Conservation (phyloP, 2,888 invertebrate genomes). For the Portevinia maculata region DNA sequence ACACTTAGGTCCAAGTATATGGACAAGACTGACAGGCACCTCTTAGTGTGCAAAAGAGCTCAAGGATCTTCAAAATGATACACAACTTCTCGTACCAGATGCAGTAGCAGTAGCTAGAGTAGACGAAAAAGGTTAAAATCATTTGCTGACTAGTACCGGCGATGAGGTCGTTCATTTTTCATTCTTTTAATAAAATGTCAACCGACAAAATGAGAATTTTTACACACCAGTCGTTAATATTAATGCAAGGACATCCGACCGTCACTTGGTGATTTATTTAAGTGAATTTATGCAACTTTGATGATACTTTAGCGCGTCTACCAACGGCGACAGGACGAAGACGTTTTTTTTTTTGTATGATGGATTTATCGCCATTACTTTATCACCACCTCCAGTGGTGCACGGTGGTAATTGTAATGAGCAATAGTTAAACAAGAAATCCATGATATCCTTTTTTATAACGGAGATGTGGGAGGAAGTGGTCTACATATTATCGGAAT, state of each 20-base stretch:
- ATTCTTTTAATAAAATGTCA: conserved; percentile 70
- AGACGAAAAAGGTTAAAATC: conserved; percentile 31
- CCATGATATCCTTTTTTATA: background rate
- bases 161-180: conserved; percentile 59
- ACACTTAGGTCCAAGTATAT: too few relatives aligned
- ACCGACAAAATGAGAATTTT: conserved; percentile 60
- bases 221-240: conserved; percentile 64
- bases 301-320: conserved; percentile 37
- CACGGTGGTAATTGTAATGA: conserved; percentile 55
- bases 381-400: background rate
- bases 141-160: conserved; percentile 30
- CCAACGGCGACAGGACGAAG: conserved; percentile 24
- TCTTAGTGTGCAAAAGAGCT: background rate
- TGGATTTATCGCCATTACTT: conserved; percentile 42
- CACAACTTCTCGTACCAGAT: background rate
- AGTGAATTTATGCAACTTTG: conserved; percentile 64
- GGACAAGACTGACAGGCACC: conserved; percentile 15
- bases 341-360: conserved; percentile 1
- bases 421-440: conserved; percentile 32
- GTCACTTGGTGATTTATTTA: conserved; percentile 63
- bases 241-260: conserved; percentile 59
- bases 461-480: background rate
- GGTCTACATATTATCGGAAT: background rate
- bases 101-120: background rate
- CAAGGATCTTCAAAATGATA: background rate